phyloP scores from a whole-genome alignment of 1,140 invertebrate genomes.

The Aricia agestis region DNA sequence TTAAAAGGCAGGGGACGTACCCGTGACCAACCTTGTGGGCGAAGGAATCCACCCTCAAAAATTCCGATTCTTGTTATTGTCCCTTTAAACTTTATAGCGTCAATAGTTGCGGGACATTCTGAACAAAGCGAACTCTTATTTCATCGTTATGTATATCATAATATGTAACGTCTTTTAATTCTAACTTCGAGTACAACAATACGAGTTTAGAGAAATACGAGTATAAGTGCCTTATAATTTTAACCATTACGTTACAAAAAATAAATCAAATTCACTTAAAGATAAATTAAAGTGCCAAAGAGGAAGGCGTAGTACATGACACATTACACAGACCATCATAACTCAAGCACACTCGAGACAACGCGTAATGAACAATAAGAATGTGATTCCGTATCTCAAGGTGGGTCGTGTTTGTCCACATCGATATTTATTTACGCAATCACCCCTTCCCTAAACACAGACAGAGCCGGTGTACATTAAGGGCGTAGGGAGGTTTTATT shows the following conservation, averaged over 20 bases:
- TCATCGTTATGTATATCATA: no score
- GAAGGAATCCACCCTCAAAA: neutral
- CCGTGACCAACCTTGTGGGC: neutral
- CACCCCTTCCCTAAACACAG: slow-evolving; percentile 61
- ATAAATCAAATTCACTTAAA: no score
- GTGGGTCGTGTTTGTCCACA: slow-evolving; percentile 44
- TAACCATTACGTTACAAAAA: no score
- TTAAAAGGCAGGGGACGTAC: neutral
- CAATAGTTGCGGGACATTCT: neutral
- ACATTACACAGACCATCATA: neutral
- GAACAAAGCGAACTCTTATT: no score
- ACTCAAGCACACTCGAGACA: neutral
- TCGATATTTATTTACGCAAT: slow-evolving; percentile 71
- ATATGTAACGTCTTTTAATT: no score
- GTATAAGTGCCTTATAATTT: no score
- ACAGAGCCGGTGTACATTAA: slow-evolving; percentile 70
- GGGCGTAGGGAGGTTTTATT: slow-evolving; percentile 70
- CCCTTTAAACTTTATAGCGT: neutral
- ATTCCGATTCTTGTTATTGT: neutral
- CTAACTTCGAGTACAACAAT: no score
- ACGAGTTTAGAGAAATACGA: no score
- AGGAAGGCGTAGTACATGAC: no score
- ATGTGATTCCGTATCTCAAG: slow-evolving; percentile 13
- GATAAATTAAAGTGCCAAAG: no score
- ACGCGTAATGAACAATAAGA: slow-evolving; percentile 12